phyloP scores from a whole-genome alignment of 1,140 invertebrate genomes.

The Apis dorsata region DNA sequence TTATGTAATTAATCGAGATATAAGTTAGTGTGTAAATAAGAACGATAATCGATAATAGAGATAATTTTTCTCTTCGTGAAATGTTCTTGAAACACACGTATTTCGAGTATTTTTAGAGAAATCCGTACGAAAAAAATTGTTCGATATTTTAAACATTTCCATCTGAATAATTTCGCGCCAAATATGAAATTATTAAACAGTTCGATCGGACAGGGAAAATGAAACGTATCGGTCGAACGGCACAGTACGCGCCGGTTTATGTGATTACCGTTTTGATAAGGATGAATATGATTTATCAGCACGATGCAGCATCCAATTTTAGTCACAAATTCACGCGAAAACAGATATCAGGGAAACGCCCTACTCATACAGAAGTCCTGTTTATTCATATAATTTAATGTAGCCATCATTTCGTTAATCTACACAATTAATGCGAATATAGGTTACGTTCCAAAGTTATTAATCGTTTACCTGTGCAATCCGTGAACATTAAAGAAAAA shows the following conservation, averaged over 20 bases:
- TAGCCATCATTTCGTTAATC: neutral
- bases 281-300: conserved; percentile 30
- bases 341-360: neutral
- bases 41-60: neutral
- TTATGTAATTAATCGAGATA: neutral
- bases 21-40: neutral
- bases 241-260: conserved; percentile 14
- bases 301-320: conserved; percentile 17
- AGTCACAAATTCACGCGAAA: conserved; percentile 11
- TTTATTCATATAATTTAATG: neutral
- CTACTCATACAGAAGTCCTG: neutral
- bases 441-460: neutral
- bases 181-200: conserved; percentile 19
- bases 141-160: neutral
- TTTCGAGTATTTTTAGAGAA: neutral
- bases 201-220: neutral
- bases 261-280: conserved; percentile 18
- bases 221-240: neutral
- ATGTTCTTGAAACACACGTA: neutral
- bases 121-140: neutral
- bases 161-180: neutral
- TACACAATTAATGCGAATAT: neutral
- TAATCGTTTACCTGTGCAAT: neutral
- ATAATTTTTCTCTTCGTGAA: neutral
- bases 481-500: too few species aligned